Evolutionary conservation across 2,113 vertebrate genomes (phyloP).

Genomic region (Procapra przewalskii): DNA sequence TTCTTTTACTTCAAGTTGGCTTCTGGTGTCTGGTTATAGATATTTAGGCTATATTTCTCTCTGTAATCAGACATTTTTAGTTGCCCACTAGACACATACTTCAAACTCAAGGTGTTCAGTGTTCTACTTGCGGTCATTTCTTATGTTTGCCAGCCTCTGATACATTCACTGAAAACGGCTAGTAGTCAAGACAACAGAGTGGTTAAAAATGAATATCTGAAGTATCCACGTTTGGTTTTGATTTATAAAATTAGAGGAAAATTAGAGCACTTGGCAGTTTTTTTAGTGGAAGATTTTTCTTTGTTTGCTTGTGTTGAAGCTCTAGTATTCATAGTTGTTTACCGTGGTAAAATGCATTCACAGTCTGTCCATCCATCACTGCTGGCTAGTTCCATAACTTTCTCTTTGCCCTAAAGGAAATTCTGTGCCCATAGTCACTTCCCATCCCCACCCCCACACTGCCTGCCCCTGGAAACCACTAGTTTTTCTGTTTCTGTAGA

Average conservation of each 20-base stretch:
- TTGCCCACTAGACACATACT: background rate
- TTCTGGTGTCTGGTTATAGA: background rate
- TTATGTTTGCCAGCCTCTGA: background rate
- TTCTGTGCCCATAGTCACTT: background rate
- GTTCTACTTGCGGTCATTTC: background rate
- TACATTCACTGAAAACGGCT: background rate
- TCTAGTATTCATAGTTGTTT: background rate
- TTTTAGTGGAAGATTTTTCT: background rate
- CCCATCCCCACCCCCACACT: fast-evolving
- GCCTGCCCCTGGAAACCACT: background rate
- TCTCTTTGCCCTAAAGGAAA: background rate
- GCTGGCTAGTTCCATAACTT: background rate
- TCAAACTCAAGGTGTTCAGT: background rate
- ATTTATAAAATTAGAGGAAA: background rate
- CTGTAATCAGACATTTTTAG: background rate
- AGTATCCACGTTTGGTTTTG: background rate
- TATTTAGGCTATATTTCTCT: background rate
- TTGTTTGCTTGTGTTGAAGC: background rate
- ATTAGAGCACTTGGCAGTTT: background rate
- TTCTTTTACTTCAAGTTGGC: background rate
- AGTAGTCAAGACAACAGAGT: background rate
- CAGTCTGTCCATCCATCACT: background rate
- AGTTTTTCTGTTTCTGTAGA: background rate
- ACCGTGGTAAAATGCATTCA: background rate
- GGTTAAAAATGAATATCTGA: background rate